Evolutionary conservation across 1,140 invertebrate genomes (phyloP).

Genomic region (Pachyrhynchus sulphureomaculatus): DNA sequence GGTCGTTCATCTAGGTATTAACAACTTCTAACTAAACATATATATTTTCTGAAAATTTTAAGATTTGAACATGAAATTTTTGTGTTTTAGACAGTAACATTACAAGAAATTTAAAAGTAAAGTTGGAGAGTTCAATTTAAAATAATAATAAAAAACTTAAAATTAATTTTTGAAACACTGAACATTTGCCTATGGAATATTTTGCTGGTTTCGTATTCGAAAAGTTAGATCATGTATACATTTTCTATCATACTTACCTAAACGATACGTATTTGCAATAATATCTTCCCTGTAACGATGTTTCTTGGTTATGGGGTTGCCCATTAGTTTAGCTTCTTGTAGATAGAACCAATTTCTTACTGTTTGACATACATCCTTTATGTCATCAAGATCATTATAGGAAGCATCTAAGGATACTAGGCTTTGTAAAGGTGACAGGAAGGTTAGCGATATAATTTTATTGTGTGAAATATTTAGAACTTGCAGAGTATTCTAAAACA

Average conservation of each 20-base stretch:
- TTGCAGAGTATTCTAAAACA: conserved; percentile 51
- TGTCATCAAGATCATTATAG: conserved; percentile 55
- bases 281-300: conserved; percentile 66
- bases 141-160: too few relatives aligned
- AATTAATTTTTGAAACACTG: too few relatives aligned
- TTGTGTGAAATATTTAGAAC: conserved; percentile 58
- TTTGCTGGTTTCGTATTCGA: too few relatives aligned
- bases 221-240: too few relatives aligned
- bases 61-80: too few relatives aligned
- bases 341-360: conserved; percentile 57
- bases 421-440: conserved; percentile 50
- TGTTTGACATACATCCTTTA: conserved; percentile 54
- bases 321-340: conserved; percentile 57
- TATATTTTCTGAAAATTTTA: too few relatives aligned
- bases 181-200: too few relatives aligned
- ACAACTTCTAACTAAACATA: too few relatives aligned
- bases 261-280: conserved; percentile 59
- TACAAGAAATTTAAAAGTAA: too few relatives aligned
- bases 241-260: conserved; percentile 59
- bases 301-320: conserved; percentile 61
- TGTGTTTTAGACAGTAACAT: too few relatives aligned
- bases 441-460: conserved; percentile 51
- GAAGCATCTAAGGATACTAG: conserved; percentile 54
- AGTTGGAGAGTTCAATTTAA: too few relatives aligned
- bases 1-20: too few relatives aligned